Percentiles rank a stretch among this genome's conserved stretches.
Evolutionary conservation across 1,140 invertebrate species (phyloP).

Genomic region (Zaprionus lachaisei): DNA sequence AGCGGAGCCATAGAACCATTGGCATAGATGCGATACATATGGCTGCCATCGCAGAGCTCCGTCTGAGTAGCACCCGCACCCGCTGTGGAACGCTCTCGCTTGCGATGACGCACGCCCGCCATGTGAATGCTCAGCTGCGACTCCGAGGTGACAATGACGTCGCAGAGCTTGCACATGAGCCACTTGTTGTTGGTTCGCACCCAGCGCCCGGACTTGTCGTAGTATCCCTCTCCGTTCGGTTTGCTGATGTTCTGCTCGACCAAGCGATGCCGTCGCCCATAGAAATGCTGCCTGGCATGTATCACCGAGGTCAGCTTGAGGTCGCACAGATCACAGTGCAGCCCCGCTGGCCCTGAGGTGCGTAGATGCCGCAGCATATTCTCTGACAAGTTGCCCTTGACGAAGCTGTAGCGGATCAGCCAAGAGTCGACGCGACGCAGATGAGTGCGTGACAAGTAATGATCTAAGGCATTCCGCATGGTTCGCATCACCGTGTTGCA

Average conservation of each 20-base stretch:
- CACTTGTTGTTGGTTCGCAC: slow-evolving; percentile 64
- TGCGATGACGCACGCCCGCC: slow-evolving; percentile 83
- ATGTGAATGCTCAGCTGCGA: slow-evolving; percentile 84
- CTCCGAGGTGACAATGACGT: slow-evolving; percentile 83
- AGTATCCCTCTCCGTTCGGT: slow-evolving; percentile 78
- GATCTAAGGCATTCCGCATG: slow-evolving; percentile 77
- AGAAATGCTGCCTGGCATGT: slow-evolving; percentile 85
- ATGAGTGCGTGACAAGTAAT: slow-evolving; percentile 85
- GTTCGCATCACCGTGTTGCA: slow-evolving; percentile 59
- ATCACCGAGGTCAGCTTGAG: slow-evolving; percentile 83
- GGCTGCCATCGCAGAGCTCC: slow-evolving; percentile 28
- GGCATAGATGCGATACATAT: slow-evolving; percentile 47
- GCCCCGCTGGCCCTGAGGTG: slow-evolving; percentile 31
- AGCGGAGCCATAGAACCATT: slow-evolving; percentile 45
- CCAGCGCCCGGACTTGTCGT: slow-evolving; percentile 79
- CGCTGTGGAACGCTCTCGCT: slow-evolving; percentile 48
- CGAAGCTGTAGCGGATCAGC: slow-evolving; percentile 65
- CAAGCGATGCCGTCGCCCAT: slow-evolving; percentile 84
- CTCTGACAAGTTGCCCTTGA: slow-evolving; percentile 55
- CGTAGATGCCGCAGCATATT: slow-evolving; percentile 49
- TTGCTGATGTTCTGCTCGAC: slow-evolving; percentile 51
- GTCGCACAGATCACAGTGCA: slow-evolving; percentile 84
- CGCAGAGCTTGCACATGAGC: slow-evolving; percentile 84
- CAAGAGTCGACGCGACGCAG: slow-evolving; percentile 84
- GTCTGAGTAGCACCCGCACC: neutral